Evolutionary conservation across 2,888 invertebrate species (phyloP).

Genomic region (Arctia plantaginis): DNA sequence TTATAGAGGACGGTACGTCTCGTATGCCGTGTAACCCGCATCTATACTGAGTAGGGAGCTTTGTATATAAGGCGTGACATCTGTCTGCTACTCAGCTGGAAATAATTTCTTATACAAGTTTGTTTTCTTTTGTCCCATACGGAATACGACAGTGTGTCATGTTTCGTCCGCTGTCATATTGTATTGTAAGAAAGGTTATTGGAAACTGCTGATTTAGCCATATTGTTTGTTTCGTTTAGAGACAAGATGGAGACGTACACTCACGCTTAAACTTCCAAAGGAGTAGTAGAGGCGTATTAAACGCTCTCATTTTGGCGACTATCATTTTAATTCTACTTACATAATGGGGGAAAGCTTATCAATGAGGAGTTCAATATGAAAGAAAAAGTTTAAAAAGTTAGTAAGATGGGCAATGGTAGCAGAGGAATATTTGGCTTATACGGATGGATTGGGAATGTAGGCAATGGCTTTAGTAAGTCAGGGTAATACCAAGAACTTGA

Average conservation of each 20-base stretch:
- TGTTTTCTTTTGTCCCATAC: constrained; percentile 9
- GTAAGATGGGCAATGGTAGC: background rate
- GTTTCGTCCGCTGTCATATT: background rate
- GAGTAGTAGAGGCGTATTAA: background rate
- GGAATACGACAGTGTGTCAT: constrained; percentile 5
- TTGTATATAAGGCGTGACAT: constrained; percentile 22
- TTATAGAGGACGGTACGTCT: constrained; percentile 31
- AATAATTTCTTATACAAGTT: constrained; percentile 14
- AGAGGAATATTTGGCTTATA: background rate
- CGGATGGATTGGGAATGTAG: background rate
- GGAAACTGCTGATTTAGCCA: background rate
- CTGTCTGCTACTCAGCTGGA: constrained; percentile 19
- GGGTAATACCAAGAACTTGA: no score
- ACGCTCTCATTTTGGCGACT: background rate
- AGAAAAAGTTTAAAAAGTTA: background rate
- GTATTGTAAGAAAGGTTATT: background rate
- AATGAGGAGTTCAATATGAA: background rate
- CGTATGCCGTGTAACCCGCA: constrained; percentile 2
- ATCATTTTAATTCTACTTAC: background rate
- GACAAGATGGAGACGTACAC: background rate
- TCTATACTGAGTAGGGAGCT: constrained; percentile 3
- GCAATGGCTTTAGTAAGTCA: background rate
- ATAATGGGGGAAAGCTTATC: background rate
- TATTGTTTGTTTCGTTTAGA: background rate
- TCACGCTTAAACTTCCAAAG: background rate